Base-by-base conservation (phyloP, 2,113 vertebrate species). In the Gavia stellata region DNA sequence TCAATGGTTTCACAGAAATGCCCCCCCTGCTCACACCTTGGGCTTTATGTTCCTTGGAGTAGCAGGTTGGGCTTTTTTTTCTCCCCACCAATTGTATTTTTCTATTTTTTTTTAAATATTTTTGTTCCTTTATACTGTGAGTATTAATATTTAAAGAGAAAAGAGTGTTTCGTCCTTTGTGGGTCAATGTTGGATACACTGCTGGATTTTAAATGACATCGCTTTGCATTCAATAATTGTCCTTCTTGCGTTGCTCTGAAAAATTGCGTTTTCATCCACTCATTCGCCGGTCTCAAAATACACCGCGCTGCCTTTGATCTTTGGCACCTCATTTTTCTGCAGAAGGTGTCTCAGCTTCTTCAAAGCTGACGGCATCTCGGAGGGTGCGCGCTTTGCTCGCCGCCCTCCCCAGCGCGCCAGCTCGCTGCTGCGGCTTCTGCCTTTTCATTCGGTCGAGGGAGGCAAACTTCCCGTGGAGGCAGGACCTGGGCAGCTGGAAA, bases 371-470 rank as follows among this genome's bases (percentile, higher is more conserved):
- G 23, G 72, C 23, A 5, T 12, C 65, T 49, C 5, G 2, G 21
- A 66, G 55, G 65, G 8, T 8, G 36, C 20, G 81, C 92, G 58
- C 50, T 10, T 45, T 13, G 16, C 86, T 78, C 4, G 0, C 63
- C 2, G 3, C 70, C 62, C 17, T 40, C 70, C 82, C 82, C 82
- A 21, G 71, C 19, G 1, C 1, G 0, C 67, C 4, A 1, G 17
- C 68, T 74, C 4, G 2, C 66, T 53, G 58, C 80, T 23, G 38
- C 6, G 5, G 24, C 66, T 75, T 23, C 62, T 80, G 70, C 58
- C 20, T 33, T 47, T 29, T 7, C 81, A 4, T 40, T 23, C 1
- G 1, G 44, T 4, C 0, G 0, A 29, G 68, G 68, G 31, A 81
- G 24, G 18, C 26, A 47, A 44, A 62, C 5, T 56, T 34, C 50